phyloP scores from a whole-genome alignment of 2,113 vertebrate genomes.

The Phylloscopus whistleri region DNA sequence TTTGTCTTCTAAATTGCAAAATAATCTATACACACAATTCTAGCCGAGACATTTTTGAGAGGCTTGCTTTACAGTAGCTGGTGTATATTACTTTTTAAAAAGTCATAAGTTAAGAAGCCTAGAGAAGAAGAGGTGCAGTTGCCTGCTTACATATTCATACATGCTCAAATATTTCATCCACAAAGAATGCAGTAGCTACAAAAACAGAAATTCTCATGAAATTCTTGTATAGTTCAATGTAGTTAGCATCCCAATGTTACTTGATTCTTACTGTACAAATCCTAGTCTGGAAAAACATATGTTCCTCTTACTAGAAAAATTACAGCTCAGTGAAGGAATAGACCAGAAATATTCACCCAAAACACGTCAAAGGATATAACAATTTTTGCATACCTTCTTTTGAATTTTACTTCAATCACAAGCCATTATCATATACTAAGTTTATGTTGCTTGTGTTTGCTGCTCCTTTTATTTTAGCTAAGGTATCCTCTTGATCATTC shows the following conservation, averaged over 20 bases:
- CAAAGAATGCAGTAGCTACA: background rate
- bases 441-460: background rate
- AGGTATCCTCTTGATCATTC: background rate
- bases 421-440: background rate
- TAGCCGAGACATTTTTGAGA: background rate
- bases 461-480: background rate
- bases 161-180: background rate
- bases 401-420: background rate
- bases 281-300: background rate
- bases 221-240: background rate
- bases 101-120: background rate
- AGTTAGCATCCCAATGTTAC: background rate
- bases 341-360: background rate
- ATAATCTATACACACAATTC: background rate
- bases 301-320: background rate
- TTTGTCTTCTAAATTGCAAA: background rate
- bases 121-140: background rate
- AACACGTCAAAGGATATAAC: fast-evolving
- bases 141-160: background rate
- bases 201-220: background rate
- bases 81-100: background rate
- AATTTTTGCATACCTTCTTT: background rate
- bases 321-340: background rate
- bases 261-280: background rate
- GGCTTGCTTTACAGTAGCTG: background rate